Base-by-base conservation (phyloP, 2,797 vertebrate species). In the Antrozous pallidus region DNA sequence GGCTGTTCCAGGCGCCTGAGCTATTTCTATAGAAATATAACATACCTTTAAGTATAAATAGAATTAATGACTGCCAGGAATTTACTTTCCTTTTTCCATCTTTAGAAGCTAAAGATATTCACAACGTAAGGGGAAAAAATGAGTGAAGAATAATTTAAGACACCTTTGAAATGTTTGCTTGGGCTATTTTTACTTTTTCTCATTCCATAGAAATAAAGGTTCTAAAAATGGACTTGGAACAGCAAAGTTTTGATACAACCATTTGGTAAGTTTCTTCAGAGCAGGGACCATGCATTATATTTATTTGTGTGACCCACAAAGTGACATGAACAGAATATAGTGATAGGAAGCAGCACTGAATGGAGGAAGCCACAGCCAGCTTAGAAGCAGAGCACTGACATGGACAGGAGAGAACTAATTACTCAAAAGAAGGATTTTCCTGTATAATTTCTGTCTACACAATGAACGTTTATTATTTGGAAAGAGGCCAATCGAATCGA, bases 131-230 rank as follows among this genome's bases (percentile, higher is more conserved):
- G 86, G 91, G 84, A 71, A 82, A 97, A 96, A 96, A 88, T 47
- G 84, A 94, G 88, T 10, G 10, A 83, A 88, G 91, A 85, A 63
- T 86, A 85, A 96, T 96, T 93, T 65, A 74, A 95, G 91, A 80
- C 38, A 89, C 94, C 94, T 97, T 74, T 96, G 94, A 94, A 96
- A 93, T n/a, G 77, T 82, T 92, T 77, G 70, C 93, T 58, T 13
- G 36, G 51, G 79, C 65, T 97, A 96, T 97, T 97, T 96, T 96
- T 97, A 97, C 95, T 85, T 85, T 91, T 91, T 93, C 93, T 91
- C 96, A 96, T 96, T 96, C 95, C 91, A 93, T 47, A 96, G 87
- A 95, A 96, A 96, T 95, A 96, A 97, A 94, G 84, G 47, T 94
- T 95, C 96, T 96, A 97, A 97, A 97, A 94, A 91, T 79, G 91